These are phyloP conservation scores for Paguma larvata DNA, from an alignment of 2,797 vertebrate species.

Conservation along the genomic window DNA sequence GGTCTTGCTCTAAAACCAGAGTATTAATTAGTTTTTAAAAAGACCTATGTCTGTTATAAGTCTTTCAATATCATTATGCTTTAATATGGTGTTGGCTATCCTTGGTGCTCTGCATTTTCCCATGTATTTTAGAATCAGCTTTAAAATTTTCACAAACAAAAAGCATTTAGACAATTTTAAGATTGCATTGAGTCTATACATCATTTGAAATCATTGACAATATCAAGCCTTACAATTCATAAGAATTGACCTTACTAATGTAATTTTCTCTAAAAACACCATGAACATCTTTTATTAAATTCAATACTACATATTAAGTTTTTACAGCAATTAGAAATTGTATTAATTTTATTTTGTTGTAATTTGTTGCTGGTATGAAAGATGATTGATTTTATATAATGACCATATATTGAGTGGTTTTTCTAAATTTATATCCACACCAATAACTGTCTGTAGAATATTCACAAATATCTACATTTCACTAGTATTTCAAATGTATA, in stretches of 20 bases:
- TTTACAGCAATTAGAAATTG: background rate
- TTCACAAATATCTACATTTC: background rate
- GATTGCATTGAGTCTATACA: background rate
- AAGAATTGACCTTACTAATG: background rate
- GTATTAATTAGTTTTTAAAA: background rate
- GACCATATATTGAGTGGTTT: background rate
- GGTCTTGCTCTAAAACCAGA: background rate
- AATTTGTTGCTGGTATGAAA: background rate
- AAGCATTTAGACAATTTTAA: background rate
- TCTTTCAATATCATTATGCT: background rate
- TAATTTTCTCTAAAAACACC: background rate
- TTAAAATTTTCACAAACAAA: background rate
- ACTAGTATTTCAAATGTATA: conserved; percentile 5
- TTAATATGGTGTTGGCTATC: background rate
- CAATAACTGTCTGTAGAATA: background rate
- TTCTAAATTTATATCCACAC: background rate
- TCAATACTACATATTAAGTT: background rate
- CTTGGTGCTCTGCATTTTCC: background rate
- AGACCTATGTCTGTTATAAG: background rate
- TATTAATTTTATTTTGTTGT: background rate
- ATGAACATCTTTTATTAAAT: background rate
- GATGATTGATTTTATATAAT: background rate
- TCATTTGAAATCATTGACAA: background rate
- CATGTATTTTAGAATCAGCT: background rate
- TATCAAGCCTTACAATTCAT: background rate